Conservation (phyloP, 1,140 invertebrate genomes). For the Heliconius hewitsoni region DNA sequence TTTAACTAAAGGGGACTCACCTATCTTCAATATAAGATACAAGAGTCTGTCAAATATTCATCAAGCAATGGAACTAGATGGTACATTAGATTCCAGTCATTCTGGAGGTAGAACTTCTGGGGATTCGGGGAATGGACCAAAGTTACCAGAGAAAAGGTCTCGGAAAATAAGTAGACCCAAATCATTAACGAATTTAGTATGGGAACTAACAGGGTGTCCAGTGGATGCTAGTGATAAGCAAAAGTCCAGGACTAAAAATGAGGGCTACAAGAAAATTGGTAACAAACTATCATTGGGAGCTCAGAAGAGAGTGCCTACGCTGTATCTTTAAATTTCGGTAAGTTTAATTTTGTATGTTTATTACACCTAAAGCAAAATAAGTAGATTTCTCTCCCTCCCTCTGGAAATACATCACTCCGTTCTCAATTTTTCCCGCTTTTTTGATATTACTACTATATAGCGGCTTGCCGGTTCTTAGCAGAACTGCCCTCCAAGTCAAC, state of each 20-base stretch:
- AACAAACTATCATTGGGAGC: conserved; percentile 77
- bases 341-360: conserved; percentile 37
- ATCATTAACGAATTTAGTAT: conserved; percentile 93
- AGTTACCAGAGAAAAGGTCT: conserved; percentile 91
- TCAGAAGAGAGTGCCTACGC: conserved; percentile 77
- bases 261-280: conserved; percentile 77
- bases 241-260: conserved; percentile 83
- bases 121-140: conserved; percentile 89
- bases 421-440: too few relatives aligned
- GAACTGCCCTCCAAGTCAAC: too few relatives aligned
- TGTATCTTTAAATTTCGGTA: conserved; percentile 77
- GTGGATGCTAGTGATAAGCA: conserved; percentile 81
- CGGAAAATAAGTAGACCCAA: conserved; percentile 88
- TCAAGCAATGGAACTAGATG: conserved; percentile 89
- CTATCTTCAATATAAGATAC: conserved; percentile 91
- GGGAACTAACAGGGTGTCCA: conserved; percentile 86
- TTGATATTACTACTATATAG: too few relatives aligned
- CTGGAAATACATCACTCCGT: too few relatives aligned
- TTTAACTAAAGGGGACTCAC: conserved; percentile 86
- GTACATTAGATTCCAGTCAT: conserved; percentile 93
- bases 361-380: too few relatives aligned
- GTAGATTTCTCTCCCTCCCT: too few relatives aligned
- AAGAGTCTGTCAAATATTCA: conserved; percentile 91
- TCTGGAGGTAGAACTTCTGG: conserved; percentile 92
- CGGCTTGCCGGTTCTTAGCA: too few relatives aligned